These are phyloP conservation scores for Peromyscus polionotus DNA, from an alignment of 2,113 vertebrate species.

Conservation along the genomic window DNA sequence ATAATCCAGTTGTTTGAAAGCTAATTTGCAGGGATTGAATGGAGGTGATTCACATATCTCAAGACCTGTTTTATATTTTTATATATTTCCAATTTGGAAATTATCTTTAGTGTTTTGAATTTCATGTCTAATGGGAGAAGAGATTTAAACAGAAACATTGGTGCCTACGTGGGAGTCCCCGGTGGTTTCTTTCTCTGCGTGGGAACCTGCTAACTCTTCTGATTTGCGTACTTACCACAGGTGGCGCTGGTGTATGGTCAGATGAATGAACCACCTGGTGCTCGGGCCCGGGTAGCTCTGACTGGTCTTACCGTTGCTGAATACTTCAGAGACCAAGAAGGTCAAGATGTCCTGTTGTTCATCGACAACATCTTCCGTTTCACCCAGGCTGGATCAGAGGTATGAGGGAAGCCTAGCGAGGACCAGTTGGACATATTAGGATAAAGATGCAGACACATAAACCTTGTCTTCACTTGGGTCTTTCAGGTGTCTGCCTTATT, in stretches of 20 bases:
- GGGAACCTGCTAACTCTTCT: neutral
- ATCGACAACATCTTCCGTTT: constrained; percentile 99
- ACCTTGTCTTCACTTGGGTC: neutral
- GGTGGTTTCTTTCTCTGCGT: neutral
- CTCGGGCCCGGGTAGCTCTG: constrained; percentile 96
- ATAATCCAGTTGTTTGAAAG: constrained; percentile 2
- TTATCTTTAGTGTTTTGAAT: constrained; percentile 20
- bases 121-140: neutral
- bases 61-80: constrained; percentile 5
- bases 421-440: neutral
- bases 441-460: neutral
- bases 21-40: neutral
- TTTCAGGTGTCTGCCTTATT: constrained; percentile 96
- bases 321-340: constrained; percentile 99
- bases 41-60: neutral
- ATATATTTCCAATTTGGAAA: constrained; percentile 22
- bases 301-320: constrained; percentile 97
- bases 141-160: constrained; percentile 8
- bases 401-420: constrained; percentile 70
- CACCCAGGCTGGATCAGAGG: constrained; percentile 99
- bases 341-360: constrained; percentile 98
- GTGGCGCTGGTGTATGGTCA: constrained; percentile 98
- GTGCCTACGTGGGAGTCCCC: neutral
- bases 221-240: constrained; percentile 79
- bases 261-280: constrained; percentile 99